Base-by-base conservation (phyloP, 1,140 invertebrate genomes). In the Octopus bimaculoides region DNA sequence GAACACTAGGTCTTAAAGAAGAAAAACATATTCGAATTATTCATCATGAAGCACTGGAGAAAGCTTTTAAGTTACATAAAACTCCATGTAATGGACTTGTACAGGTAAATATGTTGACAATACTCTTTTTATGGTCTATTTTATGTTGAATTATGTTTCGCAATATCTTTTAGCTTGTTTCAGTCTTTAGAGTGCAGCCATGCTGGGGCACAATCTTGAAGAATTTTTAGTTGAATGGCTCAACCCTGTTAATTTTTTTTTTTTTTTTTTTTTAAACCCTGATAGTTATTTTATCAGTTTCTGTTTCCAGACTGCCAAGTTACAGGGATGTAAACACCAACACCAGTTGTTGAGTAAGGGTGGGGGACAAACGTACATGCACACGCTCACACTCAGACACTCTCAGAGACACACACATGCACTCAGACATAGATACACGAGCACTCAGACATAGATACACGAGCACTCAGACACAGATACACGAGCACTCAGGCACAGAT, bases 71-170 rank as follows among this genome's bases (percentile, higher is more conserved):
- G 66, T 71, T 71, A 71, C 17, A 71, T 71, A 71, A 17, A 71
- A 71, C 17, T 6, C 66, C 66, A 17, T 71, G 66, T 14, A 71
- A 71, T 71, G 66, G 66, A 71, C 66, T 71, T 71, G 66, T 71
- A 14, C 66, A 71, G 66, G 66, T 71, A 71, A 71, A 41, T 41
- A 71, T 71, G 14, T 71, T 14, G 66, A 12, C 66, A n/a, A n/a
- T 71, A 12, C 1, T 61, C 17, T 61, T 17, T 61, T 61, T 4
- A 61, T 61, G 9, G 9, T 61, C 9, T 12, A 61, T 12, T 12
- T 12, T 12, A 61, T 12, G 9, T 12, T 12, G 17, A 61, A 61
- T 17, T 61, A 12, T 9, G 9, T 17, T 61, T 61, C 1, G 17
- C 9, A 61, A 61, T 17, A 12, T 12, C 56, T 61, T 12, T 12